Evolutionary conservation across 2,113 vertebrate species (phyloP).

Genomic region (Psittacara wagleri): DNA sequence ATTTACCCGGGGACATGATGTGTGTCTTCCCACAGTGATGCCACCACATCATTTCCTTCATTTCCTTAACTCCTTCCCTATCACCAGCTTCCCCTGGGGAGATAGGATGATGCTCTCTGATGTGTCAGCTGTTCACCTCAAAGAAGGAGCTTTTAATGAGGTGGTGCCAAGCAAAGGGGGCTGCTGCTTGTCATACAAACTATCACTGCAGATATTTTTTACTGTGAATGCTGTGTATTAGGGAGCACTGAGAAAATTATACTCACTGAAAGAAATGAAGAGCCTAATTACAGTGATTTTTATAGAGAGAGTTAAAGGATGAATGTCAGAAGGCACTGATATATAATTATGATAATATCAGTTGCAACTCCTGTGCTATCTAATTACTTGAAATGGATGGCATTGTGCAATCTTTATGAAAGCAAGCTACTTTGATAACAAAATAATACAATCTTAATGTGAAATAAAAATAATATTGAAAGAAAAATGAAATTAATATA

Average conservation of each 20-base stretch:
- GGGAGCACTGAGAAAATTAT: constrained; percentile 5
- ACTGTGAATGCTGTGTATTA: neutral
- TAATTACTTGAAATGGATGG: constrained; percentile 18
- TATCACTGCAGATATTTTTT: neutral
- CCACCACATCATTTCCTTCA: neutral
- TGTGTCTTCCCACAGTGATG: neutral
- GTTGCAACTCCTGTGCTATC: neutral
- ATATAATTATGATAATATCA: constrained; percentile 23
- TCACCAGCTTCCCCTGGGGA: neutral
- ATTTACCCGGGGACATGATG: neutral
- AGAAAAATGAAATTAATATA: neutral
- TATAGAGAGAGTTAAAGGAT: constrained; percentile 6
- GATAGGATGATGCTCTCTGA: neutral
- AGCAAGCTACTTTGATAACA: neutral
- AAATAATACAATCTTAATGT: neutral
- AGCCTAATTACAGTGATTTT: constrained; percentile 42
- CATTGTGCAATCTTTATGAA: neutral
- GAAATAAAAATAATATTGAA: neutral
- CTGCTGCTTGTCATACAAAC: neutral
- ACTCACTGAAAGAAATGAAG: constrained; percentile 2
- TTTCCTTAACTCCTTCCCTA: neutral
- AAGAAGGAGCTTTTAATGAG: neutral
- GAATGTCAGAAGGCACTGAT: neutral
- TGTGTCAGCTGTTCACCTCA: neutral
- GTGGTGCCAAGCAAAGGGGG: neutral